Evolutionary conservation across 1,140 invertebrate species (phyloP), one percentile per base, ranked within the genome.

Genomic region (Charaxes varanes): DNA sequence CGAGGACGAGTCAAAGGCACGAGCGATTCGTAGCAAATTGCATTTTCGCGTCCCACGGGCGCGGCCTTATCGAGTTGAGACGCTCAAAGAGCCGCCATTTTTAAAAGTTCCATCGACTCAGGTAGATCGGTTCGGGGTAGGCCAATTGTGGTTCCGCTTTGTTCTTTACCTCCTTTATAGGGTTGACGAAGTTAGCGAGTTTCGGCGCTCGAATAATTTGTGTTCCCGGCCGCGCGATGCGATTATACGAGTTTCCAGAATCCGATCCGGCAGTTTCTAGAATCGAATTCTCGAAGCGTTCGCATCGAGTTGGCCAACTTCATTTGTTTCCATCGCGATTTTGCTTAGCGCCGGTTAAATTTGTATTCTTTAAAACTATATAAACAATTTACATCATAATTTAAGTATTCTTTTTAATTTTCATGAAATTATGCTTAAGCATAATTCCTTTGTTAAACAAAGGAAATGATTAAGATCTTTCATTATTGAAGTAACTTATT

Each of bases 61-160:
- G 53, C 41, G 37, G 51, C 54, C 65, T 82, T 70, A 82, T 82
- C 61, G 78, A 80, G 64, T 82, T 79, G 66, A 31, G 15, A 31
- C 62, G 63, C 51, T 79, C 78, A 82, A 82, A 82, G 71, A 79
- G 67, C 67, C 59, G 70, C 68, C 71, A 79, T 82, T 82, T 82
- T 82, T 78, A 79, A 82, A 82, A 82, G 49, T 82, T 79, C 64
- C 67, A 73, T 67, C 65, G 58, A 73, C 59, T 67, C 77, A 81
- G 72, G 77, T 78, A 78, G 62, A 60, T 69, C 61, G 67, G 57
- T 58, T 53, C 59, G 41, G 47, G 41, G 40, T 57, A 60, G 58
- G 51, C 66, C 70, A 77, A 81, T 79, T 82, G 78, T 76, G 78
- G 78, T 73, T 59, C 58, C 67, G 58, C 73, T 79, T 79, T 82